phyloP scores from a whole-genome alignment of 1,140 invertebrate species.

The Drosophila sproati region DNA sequence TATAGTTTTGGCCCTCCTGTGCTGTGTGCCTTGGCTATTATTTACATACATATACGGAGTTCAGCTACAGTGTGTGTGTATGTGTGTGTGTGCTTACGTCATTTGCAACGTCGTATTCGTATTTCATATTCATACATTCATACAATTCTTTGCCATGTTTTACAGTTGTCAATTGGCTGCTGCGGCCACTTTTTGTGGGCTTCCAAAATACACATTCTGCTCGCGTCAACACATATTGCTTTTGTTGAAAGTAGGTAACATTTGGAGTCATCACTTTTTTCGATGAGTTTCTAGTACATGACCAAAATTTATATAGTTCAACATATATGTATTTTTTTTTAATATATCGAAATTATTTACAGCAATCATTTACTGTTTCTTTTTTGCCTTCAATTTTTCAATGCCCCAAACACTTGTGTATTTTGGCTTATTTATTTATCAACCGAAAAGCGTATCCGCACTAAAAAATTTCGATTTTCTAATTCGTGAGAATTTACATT shows the following conservation, averaged over 20 bases:
- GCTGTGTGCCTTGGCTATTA: conserved; percentile 38
- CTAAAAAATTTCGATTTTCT: conserved; percentile 2
- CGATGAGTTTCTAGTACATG: conserved; percentile 21
- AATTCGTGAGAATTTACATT: conserved; percentile 49
- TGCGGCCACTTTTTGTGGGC: conserved; percentile 20
- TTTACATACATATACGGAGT: conserved; percentile 24
- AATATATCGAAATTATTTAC: background rate
- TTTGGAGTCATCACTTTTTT: conserved; percentile 52
- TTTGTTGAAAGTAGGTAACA: conserved; percentile 75
- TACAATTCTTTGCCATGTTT: conserved; percentile 77
- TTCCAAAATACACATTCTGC: conserved; percentile 44
- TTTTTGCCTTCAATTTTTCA: no score
- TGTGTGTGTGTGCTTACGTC: conserved; percentile 53
- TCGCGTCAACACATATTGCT: conserved; percentile 57
- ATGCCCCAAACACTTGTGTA: no score
- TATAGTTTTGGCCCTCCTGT: conserved; percentile 30
- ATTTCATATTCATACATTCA: conserved; percentile 18
- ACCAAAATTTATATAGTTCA: conserved; percentile 20
- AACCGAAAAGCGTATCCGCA: background rate
- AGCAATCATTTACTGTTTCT: no score
- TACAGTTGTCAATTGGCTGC: conserved; percentile 74
- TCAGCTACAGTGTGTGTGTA: conserved; percentile 40
- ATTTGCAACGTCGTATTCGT: conserved; percentile 29
- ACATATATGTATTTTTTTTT: conserved; percentile 1
- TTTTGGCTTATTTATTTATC: background rate